Conservation (phyloP, 2,113 vertebrate species). For the Emydura subglobosa region DNA sequence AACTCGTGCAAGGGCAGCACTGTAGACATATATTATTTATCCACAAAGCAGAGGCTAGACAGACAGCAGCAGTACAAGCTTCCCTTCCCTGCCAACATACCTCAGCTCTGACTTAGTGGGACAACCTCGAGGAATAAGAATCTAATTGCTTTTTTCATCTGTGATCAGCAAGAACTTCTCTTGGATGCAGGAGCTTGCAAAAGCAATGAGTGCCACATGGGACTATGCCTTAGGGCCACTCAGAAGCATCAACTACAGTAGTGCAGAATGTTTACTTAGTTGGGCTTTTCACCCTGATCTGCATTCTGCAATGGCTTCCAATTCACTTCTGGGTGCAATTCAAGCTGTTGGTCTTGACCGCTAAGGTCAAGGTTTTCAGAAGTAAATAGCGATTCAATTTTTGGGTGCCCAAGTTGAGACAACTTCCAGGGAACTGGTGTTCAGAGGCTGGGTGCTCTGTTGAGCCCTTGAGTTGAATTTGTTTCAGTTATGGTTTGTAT, state of each 20-base stretch:
- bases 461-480: not conserved
- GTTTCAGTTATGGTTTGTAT: not conserved
- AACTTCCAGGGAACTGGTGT: not conserved
- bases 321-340: not conserved
- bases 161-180: not conserved
- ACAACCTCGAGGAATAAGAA: not conserved
- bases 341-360: not conserved
- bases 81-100: not conserved
- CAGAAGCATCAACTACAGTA: not conserved
- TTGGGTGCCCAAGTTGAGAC: not conserved
- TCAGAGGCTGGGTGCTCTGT: not conserved
- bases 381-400: not conserved
- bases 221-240: not conserved
- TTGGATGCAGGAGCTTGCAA: not conserved
- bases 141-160: not conserved
- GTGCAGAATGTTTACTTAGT: not conserved
- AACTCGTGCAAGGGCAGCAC: not conserved
- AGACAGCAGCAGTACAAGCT: not conserved
- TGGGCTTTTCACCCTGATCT: not conserved
- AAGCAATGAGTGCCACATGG: not conserved
- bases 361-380: not conserved
- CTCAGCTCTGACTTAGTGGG: not conserved
- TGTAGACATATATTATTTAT: not conserved
- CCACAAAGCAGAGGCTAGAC: not conserved
- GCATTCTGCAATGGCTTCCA: not conserved